A percentile compares a stretch with the other conserved stretches of the same genome.
These are phyloP conservation scores for Pemphigus obesinymphae DNA, from an alignment of 1,140 invertebrate species.

Conservation along the genomic window DNA sequence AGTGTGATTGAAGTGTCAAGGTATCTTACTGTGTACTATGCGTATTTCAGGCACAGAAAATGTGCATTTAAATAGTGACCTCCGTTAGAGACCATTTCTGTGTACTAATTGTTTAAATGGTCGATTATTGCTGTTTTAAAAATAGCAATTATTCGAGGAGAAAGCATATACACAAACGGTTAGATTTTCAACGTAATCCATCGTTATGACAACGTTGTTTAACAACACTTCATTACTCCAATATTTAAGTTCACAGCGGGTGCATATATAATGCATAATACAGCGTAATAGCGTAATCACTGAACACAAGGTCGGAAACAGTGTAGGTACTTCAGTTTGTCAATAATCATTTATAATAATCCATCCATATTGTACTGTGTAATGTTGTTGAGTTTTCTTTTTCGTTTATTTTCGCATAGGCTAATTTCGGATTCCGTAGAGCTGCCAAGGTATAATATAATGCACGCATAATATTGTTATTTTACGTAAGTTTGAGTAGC, in stretches of 20 bases:
- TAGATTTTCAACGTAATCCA: neutral
- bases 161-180: neutral
- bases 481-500: neutral
- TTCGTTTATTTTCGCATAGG: too few relatives aligned
- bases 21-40: neutral
- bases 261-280: neutral
- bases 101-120: too few relatives aligned
- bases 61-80: neutral
- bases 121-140: neutral
- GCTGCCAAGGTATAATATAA: constrained; percentile 17
- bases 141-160: neutral
- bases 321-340: too few relatives aligned
- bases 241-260: neutral
- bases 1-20: neutral
- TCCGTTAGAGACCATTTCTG: too few relatives aligned
- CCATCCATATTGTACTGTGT: too few relatives aligned
- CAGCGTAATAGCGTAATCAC: neutral
- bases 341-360: neutral
- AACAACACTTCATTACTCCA: neutral
- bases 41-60: neutral
- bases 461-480: neutral
- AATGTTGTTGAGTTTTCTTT: too few relatives aligned
- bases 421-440: neutral
- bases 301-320: neutral
- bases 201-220: neutral